Conservation (phyloP, 1,140 invertebrate genomes). For the Oreohelix idahoensis region DNA sequence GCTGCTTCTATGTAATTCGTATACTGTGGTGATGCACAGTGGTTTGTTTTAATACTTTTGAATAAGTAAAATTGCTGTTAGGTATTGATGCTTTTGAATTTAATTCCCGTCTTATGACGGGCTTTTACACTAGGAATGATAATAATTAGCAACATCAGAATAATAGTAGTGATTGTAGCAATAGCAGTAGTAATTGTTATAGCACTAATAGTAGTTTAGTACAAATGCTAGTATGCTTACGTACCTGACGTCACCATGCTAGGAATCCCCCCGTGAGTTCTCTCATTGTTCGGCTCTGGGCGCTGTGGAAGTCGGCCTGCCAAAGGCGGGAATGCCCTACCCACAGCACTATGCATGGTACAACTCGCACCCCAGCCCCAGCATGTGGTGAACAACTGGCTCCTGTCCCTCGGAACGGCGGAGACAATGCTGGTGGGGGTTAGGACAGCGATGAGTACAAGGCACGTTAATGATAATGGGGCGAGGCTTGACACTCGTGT, state of each 20-base stretch:
- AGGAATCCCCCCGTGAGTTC: not conserved
- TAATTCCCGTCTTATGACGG: too few relatives aligned
- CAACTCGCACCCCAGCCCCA: constrained; percentile 18
- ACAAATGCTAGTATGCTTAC: not conserved
- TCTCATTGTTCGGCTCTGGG: not conserved
- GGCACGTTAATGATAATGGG: not conserved
- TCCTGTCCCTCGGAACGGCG: not conserved
- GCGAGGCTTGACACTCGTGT: constrained; percentile 9
- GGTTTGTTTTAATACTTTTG: too few relatives aligned
- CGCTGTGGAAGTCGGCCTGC: not conserved
- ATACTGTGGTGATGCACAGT: too few relatives aligned
- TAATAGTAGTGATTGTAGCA: too few relatives aligned
- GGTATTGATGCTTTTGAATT: too few relatives aligned
- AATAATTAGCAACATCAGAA: too few relatives aligned
- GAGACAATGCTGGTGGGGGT: not conserved
- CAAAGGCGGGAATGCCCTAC: not conserved
- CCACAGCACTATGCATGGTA: not conserved
- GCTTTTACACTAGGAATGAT: too few relatives aligned
- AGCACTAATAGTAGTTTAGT: too few relatives aligned
- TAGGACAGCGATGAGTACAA: not conserved
- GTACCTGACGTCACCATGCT: constrained; percentile 9
- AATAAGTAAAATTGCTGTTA: too few relatives aligned
- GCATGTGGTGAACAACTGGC: not conserved
- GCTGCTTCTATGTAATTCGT: too few relatives aligned
- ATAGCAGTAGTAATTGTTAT: too few relatives aligned